Evolutionary conservation across 2,113 vertebrate species (phyloP).

Genomic region (Myanophis thanlyinensis): DNA sequence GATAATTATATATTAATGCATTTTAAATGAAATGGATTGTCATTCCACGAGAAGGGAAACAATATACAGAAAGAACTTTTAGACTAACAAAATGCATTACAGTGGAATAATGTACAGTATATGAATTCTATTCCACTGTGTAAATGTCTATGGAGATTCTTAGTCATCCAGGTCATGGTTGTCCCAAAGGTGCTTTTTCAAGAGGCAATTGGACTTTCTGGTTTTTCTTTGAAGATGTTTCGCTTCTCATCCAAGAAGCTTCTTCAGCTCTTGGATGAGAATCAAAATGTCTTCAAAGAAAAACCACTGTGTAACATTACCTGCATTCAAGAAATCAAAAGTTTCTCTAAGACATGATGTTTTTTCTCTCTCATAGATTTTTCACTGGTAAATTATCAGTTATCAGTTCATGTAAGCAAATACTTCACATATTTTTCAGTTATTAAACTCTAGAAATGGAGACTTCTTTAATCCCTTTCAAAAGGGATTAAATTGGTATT

Average conservation of each 20-base stretch:
- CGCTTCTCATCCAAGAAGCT: too few relatives aligned
- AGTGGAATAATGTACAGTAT: constrained; percentile 40
- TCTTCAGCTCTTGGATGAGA: too few relatives aligned
- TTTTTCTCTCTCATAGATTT: constrained; percentile 33
- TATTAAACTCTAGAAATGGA: neutral
- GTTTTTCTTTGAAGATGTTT: too few relatives aligned
- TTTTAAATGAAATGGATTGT: constrained; percentile 29
- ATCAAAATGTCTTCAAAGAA: too few relatives aligned
- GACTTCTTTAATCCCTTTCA: neutral
- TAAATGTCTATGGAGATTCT: too few relatives aligned
- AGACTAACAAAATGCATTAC: constrained; percentile 47
- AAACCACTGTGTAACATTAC: constrained; percentile 71
- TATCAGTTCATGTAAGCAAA: constrained; percentile 25
- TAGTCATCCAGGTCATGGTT: too few relatives aligned
- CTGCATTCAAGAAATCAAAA: constrained; percentile 65
- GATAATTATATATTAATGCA: constrained; percentile 29
- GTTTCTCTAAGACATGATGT: constrained; percentile 59
- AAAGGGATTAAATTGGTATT: too few relatives aligned
- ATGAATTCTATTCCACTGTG: constrained; percentile 54
- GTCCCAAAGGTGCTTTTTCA: too few relatives aligned
- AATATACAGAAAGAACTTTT: constrained; percentile 16
- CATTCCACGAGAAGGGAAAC: constrained; percentile 41
- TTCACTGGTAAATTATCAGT: constrained; percentile 30
- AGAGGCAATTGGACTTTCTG: too few relatives aligned
- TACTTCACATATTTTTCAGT: neutral